Percentiles rank a stretch among this genome's conserved stretches.
These are phyloP conservation scores for Subanguina moxae DNA, from an alignment of 1,140 invertebrate species.

Conservation along the genomic window DNA sequence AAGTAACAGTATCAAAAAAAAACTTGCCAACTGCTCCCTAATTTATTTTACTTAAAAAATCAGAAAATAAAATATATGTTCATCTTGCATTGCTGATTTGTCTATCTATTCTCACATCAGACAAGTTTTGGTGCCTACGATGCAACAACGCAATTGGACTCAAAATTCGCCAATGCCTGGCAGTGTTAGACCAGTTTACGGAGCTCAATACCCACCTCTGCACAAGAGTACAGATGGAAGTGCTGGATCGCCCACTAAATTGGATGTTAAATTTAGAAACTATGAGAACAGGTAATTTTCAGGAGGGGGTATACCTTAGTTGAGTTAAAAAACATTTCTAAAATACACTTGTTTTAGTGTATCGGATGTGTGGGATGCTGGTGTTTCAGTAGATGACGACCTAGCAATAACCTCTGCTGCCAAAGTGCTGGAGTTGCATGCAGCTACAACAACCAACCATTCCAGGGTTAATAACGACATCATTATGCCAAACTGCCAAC, in stretches of 20 bases:
- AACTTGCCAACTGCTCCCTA: too few relatives aligned
- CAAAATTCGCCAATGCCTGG: slow-evolving; percentile 36
- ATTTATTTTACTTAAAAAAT: too few relatives aligned
- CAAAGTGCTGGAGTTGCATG: slow-evolving; percentile 47
- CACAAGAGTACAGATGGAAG: slow-evolving; percentile 9
- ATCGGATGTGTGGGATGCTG: slow-evolving; percentile 53
- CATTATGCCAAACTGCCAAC: slow-evolving; percentile 44
- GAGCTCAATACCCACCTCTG: slow-evolving; percentile 49
- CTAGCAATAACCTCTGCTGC: slow-evolving; percentile 42
- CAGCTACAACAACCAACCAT: slow-evolving; percentile 6
- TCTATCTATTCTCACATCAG: too few relatives aligned
- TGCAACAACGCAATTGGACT: slow-evolving; percentile 29
- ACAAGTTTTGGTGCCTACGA: too few relatives aligned
- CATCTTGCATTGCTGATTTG: too few relatives aligned
- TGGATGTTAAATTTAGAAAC: slow-evolving; percentile 37
- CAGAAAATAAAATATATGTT: too few relatives aligned
- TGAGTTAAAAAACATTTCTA: neutral
- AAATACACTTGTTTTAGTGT: slow-evolving; percentile 29
- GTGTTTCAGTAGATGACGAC: slow-evolving; percentile 36
- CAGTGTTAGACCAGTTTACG: slow-evolving; percentile 47
- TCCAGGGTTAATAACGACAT: slow-evolving; percentile 21
- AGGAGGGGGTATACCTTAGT: too few relatives aligned
- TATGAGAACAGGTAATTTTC: slow-evolving; percentile 48
- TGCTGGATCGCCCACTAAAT: slow-evolving; percentile 30
- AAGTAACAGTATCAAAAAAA: too few relatives aligned